These are phyloP conservation scores for Astyanax mexicanus DNA, from an alignment of 2,797 vertebrate genomes.

Conservation along the genomic window DNA sequence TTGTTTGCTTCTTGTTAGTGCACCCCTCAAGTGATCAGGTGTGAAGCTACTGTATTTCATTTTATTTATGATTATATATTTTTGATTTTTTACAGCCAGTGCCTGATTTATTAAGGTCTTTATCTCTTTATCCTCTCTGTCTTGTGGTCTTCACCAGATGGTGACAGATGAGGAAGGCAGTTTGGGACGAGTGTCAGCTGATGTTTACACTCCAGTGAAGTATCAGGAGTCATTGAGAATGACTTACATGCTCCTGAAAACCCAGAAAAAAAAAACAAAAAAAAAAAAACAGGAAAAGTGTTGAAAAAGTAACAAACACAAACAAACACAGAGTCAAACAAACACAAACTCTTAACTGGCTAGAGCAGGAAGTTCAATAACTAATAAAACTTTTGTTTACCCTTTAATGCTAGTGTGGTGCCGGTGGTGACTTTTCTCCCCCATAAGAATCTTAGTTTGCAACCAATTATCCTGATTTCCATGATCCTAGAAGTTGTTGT, in stretches of 20 bases:
- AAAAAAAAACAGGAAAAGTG: background rate
- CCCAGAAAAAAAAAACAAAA: background rate
- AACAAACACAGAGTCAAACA: too few relatives aligned
- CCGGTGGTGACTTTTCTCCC: background rate
- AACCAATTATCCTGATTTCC: background rate
- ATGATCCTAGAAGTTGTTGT: background rate
- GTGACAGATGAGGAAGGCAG: background rate
- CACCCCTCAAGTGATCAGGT: background rate
- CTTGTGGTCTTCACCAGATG: background rate
- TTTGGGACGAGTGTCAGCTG: slow-evolving; percentile 4
- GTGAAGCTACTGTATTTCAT: background rate
- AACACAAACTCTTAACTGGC: too few relatives aligned
- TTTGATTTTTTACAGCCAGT: background rate
- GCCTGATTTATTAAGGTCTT: slow-evolving; percentile 18
- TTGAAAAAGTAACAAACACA: too few relatives aligned
- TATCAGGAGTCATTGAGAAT: background rate
- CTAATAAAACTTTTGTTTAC: background rate
- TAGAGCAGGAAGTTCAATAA: background rate
- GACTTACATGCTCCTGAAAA: background rate
- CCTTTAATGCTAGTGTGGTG: background rate
- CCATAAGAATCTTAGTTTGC: too few relatives aligned
- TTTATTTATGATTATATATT: background rate
- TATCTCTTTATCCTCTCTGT: background rate
- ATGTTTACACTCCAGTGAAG: background rate
- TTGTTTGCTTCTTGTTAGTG: background rate